Evolutionary conservation across 2,113 vertebrate genomes (phyloP).

Genomic region (Gracilinanus agilis): DNA sequence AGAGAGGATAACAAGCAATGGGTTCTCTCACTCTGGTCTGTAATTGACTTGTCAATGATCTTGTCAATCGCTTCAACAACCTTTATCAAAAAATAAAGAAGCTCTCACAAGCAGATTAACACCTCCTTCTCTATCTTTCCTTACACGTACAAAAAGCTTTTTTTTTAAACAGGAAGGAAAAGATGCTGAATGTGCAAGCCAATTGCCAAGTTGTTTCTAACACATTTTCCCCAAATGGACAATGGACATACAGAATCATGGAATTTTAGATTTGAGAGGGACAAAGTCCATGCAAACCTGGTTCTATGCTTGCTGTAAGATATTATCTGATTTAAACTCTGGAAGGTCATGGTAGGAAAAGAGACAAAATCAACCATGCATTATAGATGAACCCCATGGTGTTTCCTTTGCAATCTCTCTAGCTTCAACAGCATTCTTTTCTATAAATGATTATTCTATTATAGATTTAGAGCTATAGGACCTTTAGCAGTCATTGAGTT

Average conservation of each 20-base stretch:
- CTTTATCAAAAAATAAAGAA: constrained; percentile 18
- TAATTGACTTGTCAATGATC: constrained; percentile 11
- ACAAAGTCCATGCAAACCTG: background rate
- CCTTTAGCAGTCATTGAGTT: background rate
- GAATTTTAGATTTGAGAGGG: background rate
- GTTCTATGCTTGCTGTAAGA: background rate
- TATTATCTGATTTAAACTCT: background rate
- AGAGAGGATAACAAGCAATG: constrained; percentile 5
- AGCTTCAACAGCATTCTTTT: background rate
- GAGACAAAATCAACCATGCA: background rate
- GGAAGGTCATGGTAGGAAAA: background rate
- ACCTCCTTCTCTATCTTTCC: background rate
- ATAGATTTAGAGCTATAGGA: background rate
- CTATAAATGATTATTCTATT: background rate
- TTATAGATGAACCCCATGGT: background rate
- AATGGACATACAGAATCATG: background rate
- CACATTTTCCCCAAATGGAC: background rate
- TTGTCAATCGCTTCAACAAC: constrained; percentile 6
- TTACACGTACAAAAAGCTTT: constrained; percentile 5
- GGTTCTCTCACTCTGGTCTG: background rate
- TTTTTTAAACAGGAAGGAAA: background rate
- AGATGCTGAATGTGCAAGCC: background rate
- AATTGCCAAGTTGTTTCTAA: background rate
- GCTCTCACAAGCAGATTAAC: background rate
- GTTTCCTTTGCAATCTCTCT: background rate